Evolutionary conservation across 2,888 invertebrate genomes (phyloP).

Genomic region (Poecilus cupreus): DNA sequence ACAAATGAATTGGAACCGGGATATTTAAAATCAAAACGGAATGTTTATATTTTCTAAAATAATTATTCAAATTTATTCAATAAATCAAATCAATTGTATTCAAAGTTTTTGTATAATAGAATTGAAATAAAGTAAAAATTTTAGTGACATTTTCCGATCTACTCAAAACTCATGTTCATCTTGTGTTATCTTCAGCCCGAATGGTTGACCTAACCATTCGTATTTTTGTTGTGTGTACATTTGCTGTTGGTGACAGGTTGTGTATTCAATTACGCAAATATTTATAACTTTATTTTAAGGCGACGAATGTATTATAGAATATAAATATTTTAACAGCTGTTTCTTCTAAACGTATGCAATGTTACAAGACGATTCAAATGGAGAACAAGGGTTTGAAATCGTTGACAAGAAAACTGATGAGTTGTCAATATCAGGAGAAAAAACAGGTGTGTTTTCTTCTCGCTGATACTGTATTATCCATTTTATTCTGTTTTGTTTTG

Average conservation of each 20-base stretch:
- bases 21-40: neutral
- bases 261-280: slow-evolving; percentile 13
- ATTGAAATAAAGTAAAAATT: neutral
- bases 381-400: slow-evolving; percentile 72
- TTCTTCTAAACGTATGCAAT: neutral
- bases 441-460: slow-evolving; percentile 35
- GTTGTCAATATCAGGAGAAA: slow-evolving; percentile 60
- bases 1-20: neutral
- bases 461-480: neutral
- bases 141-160: neutral
- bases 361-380: slow-evolving; percentile 71
- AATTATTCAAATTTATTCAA: slow-evolving; percentile 8
- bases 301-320: slow-evolving; percentile 4
- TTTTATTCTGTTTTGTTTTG: neutral
- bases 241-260: slow-evolving; percentile 5
- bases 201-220: neutral
- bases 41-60: neutral
- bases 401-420: slow-evolving; percentile 70
- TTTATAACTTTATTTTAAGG: neutral
- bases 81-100: neutral
- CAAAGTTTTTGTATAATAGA: neutral
- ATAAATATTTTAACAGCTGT: neutral
- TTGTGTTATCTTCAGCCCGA: too few species aligned
- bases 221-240: slow-evolving; percentile 2
- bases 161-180: too few species aligned